Percentiles rank a stretch among this genome's conserved stretches.
Evolutionary conservation across 2,113 vertebrate species (phyloP).

Genomic region (Plecotus auritus): DNA sequence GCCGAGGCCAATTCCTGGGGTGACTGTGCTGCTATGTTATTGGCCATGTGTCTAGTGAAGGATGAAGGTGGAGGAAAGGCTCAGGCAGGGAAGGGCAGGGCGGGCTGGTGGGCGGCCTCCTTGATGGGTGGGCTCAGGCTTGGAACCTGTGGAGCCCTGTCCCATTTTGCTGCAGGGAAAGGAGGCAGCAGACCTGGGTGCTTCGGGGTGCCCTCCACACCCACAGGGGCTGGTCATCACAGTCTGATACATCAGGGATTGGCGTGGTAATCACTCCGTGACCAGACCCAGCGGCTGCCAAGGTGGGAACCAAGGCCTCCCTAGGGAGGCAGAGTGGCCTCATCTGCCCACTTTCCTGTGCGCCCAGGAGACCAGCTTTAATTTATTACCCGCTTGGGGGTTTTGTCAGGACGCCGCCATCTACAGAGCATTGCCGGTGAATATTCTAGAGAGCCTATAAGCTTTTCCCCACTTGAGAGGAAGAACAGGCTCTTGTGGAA

Average conservation of each 20-base stretch:
- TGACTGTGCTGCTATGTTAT: fast-evolving
- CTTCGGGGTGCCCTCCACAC: no score
- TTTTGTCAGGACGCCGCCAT: background rate
- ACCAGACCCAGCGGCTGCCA: background rate
- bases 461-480: background rate
- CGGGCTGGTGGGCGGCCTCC: background rate
- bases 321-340: background rate
- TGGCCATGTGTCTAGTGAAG: background rate
- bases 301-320: background rate
- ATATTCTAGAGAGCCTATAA: background rate
- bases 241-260: background rate
- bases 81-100: background rate
- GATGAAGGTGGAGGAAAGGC: background rate
- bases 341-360: background rate
- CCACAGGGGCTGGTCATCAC: fast-evolving
- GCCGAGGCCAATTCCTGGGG: background rate
- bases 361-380: background rate
- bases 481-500: background rate
- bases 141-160: background rate
- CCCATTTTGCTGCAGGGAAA: background rate
- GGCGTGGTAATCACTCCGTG: background rate
- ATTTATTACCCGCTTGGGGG: background rate
- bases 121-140: background rate
- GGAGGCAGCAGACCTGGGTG: background rate
- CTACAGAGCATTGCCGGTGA: background rate